Percentiles rank a stretch among this genome's conserved stretches.
Conservation (phyloP, 2,797 vertebrate genomes). For the Clarias fuscus region DNA sequence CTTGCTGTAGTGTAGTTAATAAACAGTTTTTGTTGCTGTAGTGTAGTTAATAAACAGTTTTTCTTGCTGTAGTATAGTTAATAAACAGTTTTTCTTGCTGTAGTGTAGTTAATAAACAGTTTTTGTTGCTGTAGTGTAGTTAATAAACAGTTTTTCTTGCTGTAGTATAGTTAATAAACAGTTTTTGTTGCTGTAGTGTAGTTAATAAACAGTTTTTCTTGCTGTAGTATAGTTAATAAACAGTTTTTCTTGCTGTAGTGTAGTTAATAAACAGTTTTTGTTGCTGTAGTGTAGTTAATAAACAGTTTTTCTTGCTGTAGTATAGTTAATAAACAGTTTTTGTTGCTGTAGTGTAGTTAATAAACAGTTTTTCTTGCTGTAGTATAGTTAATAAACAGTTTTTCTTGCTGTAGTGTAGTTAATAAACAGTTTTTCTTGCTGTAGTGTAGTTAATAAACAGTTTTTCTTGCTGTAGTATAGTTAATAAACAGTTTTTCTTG, state of each 20-base stretch:
- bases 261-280: background rate
- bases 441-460: background rate
- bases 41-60: background rate
- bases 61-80: background rate
- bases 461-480: background rate
- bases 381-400: accelerated
- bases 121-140: background rate
- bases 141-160: background rate
- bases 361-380: background rate
- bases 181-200: background rate
- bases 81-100: background rate
- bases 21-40: background rate
- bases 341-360: background rate
- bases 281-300: background rate
- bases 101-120: too few species aligned
- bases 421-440: background rate
- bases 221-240: background rate
- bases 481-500: accelerated
- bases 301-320: background rate
- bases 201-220: background rate
- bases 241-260: background rate
- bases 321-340: background rate
- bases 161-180: background rate
- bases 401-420: background rate
- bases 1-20: background rate